Percentiles rank a stretch among this genome's conserved stretches.
phyloP scores from a whole-genome alignment of 2,113 vertebrate species.

The Hoplias malabaricus region DNA sequence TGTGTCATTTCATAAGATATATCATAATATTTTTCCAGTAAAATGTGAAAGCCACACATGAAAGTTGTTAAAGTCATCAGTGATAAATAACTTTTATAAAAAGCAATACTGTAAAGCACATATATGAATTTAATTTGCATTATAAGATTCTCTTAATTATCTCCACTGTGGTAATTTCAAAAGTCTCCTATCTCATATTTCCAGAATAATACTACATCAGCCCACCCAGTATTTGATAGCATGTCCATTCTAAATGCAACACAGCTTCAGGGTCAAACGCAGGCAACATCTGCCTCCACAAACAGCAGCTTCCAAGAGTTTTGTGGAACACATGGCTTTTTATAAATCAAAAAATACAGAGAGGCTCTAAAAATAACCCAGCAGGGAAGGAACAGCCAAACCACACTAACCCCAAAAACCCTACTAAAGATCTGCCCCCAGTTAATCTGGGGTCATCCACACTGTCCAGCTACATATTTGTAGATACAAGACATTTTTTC shows the following conservation, averaged over 20 bases:
- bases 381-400: conserved; percentile 55
- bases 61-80: conserved; percentile 41
- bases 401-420: conserved; percentile 46
- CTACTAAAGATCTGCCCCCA: conserved; percentile 19
- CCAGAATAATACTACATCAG: conserved; percentile 9
- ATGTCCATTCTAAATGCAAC: conserved; percentile 42
- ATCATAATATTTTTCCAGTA: no score
- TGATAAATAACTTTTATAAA: not conserved
- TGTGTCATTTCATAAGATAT: no score
- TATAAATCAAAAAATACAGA: conserved; percentile 46
- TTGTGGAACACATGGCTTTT: conserved; percentile 45
- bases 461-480: conserved; percentile 21
- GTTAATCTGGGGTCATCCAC: conserved; percentile 22
- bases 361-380: conserved; percentile 51
- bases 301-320: conserved; percentile 50
- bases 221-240: conserved; percentile 44
- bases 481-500: no score
- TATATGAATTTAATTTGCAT: conserved; percentile 45
- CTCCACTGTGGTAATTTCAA: not conserved
- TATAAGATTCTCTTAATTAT: not conserved
- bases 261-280: conserved; percentile 54
- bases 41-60: no score
- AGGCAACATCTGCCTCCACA: conserved; percentile 55
- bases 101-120: conserved; percentile 26
- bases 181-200: conserved; percentile 1